These are phyloP conservation scores for Eidolon dupreanum DNA, from an alignment of 2,797 vertebrate species.

Conservation along the genomic window DNA sequence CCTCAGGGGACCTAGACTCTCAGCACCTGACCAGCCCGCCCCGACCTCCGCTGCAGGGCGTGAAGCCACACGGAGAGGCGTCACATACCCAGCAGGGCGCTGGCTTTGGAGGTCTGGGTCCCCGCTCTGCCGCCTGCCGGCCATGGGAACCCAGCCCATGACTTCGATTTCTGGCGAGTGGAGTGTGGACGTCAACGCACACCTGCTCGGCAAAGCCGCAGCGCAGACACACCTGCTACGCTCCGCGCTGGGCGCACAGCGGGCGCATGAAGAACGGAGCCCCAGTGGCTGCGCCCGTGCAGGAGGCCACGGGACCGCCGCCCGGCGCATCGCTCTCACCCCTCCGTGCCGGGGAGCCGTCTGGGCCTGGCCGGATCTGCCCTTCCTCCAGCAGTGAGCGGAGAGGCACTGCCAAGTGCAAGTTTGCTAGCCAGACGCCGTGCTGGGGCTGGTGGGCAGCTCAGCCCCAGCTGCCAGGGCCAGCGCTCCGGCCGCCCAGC, in stretches of 20 bases:
- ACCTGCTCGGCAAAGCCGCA: neutral
- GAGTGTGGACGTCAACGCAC: fast-evolving
- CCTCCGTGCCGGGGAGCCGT: fast-evolving
- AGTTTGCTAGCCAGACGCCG: constrained; percentile 77
- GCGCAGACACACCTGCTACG: fast-evolving
- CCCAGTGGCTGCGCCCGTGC: fast-evolving
- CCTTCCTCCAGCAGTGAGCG: constrained; percentile 41
- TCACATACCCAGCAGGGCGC: fast-evolving
- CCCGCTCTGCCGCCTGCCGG: neutral
- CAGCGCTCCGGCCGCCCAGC: constrained; percentile 49
- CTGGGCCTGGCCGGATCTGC: neutral
- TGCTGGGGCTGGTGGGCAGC: constrained; percentile 64
- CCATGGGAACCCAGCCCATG: fast-evolving
- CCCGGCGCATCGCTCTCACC: fast-evolving
- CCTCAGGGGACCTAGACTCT: fast-evolving
- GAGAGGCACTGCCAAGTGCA: constrained; percentile 68
- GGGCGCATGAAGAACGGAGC: fast-evolving
- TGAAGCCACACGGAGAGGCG: neutral
- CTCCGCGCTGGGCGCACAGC: fast-evolving
- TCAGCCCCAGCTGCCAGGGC: constrained; percentile 69
- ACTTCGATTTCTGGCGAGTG: neutral
- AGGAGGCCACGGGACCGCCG: fast-evolving
- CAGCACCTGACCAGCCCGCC: too few relatives aligned
- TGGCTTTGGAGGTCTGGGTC: fast-evolving
- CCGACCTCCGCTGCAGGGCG: fast-evolving